Conservation (phyloP, 2,113 vertebrate species). For the Elanoides forficatus region DNA sequence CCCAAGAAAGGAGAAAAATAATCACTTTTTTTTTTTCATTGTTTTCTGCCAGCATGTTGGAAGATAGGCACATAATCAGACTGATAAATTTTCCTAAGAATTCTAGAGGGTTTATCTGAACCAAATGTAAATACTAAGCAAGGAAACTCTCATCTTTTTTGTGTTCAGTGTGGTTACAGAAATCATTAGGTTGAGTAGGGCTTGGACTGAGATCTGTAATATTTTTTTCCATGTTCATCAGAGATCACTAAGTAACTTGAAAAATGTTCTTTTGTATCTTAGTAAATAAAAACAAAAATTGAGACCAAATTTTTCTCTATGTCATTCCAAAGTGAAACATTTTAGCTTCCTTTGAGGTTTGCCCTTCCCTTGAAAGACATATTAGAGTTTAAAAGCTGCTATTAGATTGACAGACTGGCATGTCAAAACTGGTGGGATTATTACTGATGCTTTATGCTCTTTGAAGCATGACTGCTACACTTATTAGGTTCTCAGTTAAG, state of each 20-base stretch:
- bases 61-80: slow-evolving; percentile 17
- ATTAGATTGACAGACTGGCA: background rate
- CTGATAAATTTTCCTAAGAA: slow-evolving; percentile 17
- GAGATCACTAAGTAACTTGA: background rate
- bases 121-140: slow-evolving; percentile 37
- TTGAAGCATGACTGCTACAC: slow-evolving; percentile 35
- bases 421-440: background rate
- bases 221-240: slow-evolving; percentile 7
- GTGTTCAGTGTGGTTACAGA: background rate
- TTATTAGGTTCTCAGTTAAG: slow-evolving; percentile 19
- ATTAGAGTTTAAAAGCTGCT: background rate
- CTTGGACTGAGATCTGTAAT: slow-evolving; percentile 45
- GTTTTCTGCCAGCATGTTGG: background rate
- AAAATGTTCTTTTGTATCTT: background rate
- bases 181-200: background rate
- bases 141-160: background rate
- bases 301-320: background rate
- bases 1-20: background rate
- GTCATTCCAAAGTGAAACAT: background rate
- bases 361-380: background rate
- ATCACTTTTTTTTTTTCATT: background rate
- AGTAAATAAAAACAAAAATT: slow-evolving; percentile 27
- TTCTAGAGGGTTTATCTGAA: background rate
- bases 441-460: slow-evolving; percentile 44
- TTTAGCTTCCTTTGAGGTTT: background rate